These are phyloP conservation scores for Petrosia ficiformis DNA, from an alignment of 37 sponge, comb jelly and placozoan genomes.

Conservation along the genomic window DNA sequence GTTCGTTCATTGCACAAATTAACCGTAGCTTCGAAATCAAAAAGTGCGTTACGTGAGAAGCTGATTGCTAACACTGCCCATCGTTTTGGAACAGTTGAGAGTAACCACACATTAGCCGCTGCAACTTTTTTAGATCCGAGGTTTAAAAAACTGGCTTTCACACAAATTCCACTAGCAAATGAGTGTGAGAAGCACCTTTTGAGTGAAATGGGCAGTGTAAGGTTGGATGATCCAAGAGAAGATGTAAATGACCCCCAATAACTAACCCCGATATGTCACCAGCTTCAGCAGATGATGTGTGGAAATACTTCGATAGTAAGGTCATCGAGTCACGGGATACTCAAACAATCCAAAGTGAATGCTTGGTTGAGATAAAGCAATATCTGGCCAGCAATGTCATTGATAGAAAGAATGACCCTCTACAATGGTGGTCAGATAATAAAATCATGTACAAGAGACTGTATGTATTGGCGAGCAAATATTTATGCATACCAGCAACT, in stretches of 20 bases:
- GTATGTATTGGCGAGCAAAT: too few relatives aligned
- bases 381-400: neutral
- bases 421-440: neutral
- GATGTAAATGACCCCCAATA: too few relatives aligned
- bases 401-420: neutral
- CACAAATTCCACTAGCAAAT: too few relatives aligned
- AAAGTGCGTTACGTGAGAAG: neutral
- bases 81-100: neutral
- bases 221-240: too few relatives aligned
- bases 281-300: too few relatives aligned
- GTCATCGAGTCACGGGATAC: neutral
- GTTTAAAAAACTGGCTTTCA: slow-evolving; percentile 2
- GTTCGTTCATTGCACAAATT: too few relatives aligned
- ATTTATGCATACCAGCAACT: too few relatives aligned
- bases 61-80: neutral
- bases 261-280: too few relatives aligned
- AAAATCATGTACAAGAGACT: too few relatives aligned
- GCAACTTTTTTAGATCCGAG: neutral
- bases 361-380: neutral
- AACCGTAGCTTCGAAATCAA: neutral
- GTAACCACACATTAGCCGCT: neutral
- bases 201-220: too few relatives aligned
- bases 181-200: too few relatives aligned
- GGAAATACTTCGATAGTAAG: neutral
- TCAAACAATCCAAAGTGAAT: neutral